Evolutionary conservation across 2,113 vertebrate species (phyloP).

Genomic region (Blennius ocellaris): DNA sequence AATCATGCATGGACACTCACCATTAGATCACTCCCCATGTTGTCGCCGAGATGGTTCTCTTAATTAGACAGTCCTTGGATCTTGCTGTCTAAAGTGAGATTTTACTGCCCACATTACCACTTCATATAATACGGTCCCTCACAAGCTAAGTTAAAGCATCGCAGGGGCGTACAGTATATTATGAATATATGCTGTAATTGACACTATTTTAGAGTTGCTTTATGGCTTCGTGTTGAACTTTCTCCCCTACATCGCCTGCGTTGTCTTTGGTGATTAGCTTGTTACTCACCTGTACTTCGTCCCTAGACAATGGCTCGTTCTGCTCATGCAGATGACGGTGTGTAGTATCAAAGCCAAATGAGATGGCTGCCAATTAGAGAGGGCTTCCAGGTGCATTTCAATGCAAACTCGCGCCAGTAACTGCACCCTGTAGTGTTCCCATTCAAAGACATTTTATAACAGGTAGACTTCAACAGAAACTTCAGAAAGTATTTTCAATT

Average conservation of each 20-base stretch:
- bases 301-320: conserved; percentile 68
- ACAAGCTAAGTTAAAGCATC: conserved; percentile 35
- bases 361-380: conserved; percentile 77
- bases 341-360: conserved; percentile 78
- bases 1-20: conserved; percentile 60
- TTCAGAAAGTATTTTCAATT: conserved; percentile 65
- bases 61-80: conserved; percentile 76
- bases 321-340: conserved; percentile 69
- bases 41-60: conserved; percentile 61
- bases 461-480: conserved; percentile 57
- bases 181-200: conserved; percentile 71
- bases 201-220: conserved; percentile 64
- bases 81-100: conserved; percentile 58
- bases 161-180: conserved; percentile 57
- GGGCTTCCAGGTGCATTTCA: conserved; percentile 75
- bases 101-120: conserved; percentile 67
- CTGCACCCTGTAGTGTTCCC: conserved; percentile 68
- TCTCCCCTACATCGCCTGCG: conserved; percentile 41
- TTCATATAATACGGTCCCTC: conserved; percentile 44
- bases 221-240: conserved; percentile 61
- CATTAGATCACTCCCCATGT: conserved; percentile 74
- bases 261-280: conserved; percentile 80
- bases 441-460: conserved; percentile 64
- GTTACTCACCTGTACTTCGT: conserved; percentile 72
- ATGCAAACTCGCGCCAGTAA: conserved; percentile 63